phyloP scores from a whole-genome alignment of 2,113 vertebrate species.

The Grammomys surdaster region DNA sequence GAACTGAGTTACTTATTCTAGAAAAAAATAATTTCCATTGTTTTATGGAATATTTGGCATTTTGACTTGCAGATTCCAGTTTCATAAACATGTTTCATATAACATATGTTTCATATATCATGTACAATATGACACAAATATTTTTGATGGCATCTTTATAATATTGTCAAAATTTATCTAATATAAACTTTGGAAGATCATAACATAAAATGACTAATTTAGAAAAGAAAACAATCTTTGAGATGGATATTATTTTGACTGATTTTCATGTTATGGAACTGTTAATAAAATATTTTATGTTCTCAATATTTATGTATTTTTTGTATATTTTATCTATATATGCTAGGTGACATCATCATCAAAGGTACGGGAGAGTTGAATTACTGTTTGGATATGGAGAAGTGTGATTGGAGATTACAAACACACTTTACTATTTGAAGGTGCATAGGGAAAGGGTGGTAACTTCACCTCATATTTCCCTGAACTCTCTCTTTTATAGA shows the following conservation, averaged over 20 bases:
- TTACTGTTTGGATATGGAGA: background rate
- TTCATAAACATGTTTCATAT: background rate
- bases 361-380: background rate
- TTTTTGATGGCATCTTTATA: background rate
- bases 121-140: background rate
- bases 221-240: background rate
- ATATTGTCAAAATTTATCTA: background rate
- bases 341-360: background rate
- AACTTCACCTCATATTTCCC: background rate
- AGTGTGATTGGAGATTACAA: background rate
- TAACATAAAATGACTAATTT: background rate
- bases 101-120: background rate
- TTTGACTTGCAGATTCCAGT: background rate
- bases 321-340: background rate
- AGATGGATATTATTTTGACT: background rate
- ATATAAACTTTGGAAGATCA: background rate
- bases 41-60: background rate
- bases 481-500: background rate
- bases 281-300: background rate
- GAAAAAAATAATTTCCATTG: background rate
- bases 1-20: slow-evolving; percentile 17
- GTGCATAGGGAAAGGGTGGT: background rate
- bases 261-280: background rate
- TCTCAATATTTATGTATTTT: background rate
- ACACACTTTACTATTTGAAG: background rate